Evolutionary conservation across 2,888 invertebrate species (phyloP).

Genomic region (Lomographa bimaculata): DNA sequence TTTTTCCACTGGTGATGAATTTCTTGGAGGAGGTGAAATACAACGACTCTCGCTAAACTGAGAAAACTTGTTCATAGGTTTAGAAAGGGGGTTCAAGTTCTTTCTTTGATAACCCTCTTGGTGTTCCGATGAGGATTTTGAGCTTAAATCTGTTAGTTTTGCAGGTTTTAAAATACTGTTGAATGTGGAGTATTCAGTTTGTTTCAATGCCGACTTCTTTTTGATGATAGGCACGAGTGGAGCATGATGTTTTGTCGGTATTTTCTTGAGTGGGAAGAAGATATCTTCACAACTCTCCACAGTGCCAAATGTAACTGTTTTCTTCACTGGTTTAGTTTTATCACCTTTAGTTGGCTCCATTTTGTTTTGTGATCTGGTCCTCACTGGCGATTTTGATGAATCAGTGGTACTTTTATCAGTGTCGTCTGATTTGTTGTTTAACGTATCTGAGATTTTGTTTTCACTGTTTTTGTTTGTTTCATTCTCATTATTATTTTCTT

Average conservation of each 20-base stretch:
- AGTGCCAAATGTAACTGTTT: conserved; percentile 86
- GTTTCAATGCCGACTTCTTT: conserved; percentile 83
- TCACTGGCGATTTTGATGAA: conserved; percentile 68
- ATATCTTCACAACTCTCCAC: conserved; percentile 86
- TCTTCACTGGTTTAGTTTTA: conserved; percentile 81
- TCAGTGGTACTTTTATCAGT: conserved; percentile 52
- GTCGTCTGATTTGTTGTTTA: conserved; percentile 47
- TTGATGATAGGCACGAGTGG: conserved; percentile 86
- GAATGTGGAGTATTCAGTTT: conserved; percentile 81
- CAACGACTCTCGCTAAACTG: conserved; percentile 73
- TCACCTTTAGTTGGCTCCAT: conserved; percentile 73
- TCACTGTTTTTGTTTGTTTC: conserved; percentile 56
- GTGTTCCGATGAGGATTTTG: conserved; percentile 80
- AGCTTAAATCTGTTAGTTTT: conserved; percentile 84
- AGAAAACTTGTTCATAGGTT: conserved; percentile 75
- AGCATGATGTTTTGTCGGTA: conserved; percentile 83
- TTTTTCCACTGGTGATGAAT: conserved; percentile 65
- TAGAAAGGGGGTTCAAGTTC: conserved; percentile 74
- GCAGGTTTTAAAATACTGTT: conserved; percentile 85
- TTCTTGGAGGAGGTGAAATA: conserved; percentile 74
- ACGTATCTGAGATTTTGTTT: conserved; percentile 52
- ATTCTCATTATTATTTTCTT: conserved; percentile 74
- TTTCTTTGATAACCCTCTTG: conserved; percentile 75
- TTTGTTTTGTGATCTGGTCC: conserved; percentile 78
- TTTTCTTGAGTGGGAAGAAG: conserved; percentile 81